Percentiles rank a stretch among this genome's conserved stretches.
Conservation (phyloP, 2,797 vertebrate genomes). For the Austrolebias charrua region DNA sequence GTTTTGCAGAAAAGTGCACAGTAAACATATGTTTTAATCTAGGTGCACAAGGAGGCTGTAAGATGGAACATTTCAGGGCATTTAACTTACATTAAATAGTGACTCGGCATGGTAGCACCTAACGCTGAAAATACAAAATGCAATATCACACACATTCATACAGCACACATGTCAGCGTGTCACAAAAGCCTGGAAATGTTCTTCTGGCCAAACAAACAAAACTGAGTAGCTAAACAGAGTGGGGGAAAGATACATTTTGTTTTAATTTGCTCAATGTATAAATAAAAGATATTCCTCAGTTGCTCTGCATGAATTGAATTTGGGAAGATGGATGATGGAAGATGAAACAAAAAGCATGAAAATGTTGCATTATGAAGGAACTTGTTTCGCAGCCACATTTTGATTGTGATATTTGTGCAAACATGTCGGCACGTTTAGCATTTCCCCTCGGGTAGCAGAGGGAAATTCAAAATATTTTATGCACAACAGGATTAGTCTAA, state of each 20-base stretch:
- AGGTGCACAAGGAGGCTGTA: conserved; percentile 15
- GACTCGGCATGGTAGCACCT: conserved; percentile 7
- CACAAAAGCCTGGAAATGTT: conserved; percentile 5
- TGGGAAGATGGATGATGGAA: conserved; percentile 21
- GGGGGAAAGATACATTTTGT: neutral
- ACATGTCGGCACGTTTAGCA: conserved; percentile 32
- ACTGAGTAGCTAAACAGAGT: neutral
- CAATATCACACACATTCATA: conserved; percentile 20
- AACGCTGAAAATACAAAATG: conserved; percentile 14
- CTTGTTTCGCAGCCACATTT: conserved; percentile 36
- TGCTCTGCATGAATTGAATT: conserved; percentile 20
- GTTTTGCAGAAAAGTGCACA: conserved; percentile 39
- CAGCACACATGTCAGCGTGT: neutral
- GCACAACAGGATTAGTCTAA: conserved; percentile 17
- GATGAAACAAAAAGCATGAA: conserved; percentile 41
- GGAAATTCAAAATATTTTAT: conserved; percentile 23
- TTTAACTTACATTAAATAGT: conserved; percentile 32
- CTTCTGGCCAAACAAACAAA: conserved; percentile 17
- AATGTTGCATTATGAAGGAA: conserved; percentile 42
- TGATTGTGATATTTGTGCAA: conserved; percentile 27
- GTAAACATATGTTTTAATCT: conserved; percentile 44
- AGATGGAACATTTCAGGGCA: conserved; percentile 14
- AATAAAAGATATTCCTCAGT: conserved; percentile 29
- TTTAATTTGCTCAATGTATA: conserved; percentile 18
- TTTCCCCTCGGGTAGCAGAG: conserved; percentile 24